These are phyloP conservation scores for Hesperophylax magnus DNA, from an alignment of 1,140 invertebrate genomes.

Conservation along the genomic window DNA sequence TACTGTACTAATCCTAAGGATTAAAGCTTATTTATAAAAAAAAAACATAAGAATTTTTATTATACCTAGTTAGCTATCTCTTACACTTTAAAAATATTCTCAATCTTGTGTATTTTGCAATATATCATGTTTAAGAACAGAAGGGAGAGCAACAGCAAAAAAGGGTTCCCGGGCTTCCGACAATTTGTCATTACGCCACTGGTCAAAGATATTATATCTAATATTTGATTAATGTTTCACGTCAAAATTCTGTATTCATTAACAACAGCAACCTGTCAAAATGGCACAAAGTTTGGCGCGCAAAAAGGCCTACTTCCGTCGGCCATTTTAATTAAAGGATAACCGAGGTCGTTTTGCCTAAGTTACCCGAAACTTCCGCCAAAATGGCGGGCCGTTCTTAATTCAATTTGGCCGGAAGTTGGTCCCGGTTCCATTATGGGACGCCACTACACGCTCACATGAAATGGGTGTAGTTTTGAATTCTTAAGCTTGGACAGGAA, in stretches of 20 bases:
- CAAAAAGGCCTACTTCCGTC: slow-evolving; percentile 25
- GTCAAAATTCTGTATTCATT: not conserved
- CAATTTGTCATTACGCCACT: not conserved
- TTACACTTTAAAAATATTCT: too few relatives aligned
- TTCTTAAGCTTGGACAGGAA: not conserved
- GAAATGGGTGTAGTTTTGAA: not conserved
- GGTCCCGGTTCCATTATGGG: slow-evolving; percentile 25
- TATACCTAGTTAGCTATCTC: too few relatives aligned
- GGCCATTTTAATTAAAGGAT: slow-evolving; percentile 39
- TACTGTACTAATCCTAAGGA: too few relatives aligned
- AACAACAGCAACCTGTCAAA: slow-evolving; percentile 7
- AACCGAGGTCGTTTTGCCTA: slow-evolving; percentile 34
- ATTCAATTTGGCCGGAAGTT: slow-evolving; percentile 38
- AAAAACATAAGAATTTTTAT: too few relatives aligned
- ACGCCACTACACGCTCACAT: not conserved
- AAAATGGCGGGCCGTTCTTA: slow-evolving; percentile 28
- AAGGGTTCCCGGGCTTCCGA: too few relatives aligned
- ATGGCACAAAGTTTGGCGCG: not conserved
- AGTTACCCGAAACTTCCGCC: slow-evolving; percentile 33
- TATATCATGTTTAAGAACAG: too few relatives aligned
- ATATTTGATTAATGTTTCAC: not conserved
- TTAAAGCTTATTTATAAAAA: too few relatives aligned
- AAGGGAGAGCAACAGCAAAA: too few relatives aligned
- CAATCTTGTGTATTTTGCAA: too few relatives aligned
- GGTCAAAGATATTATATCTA: not conserved